phyloP scores from a whole-genome alignment of 2,113 vertebrate genomes.

The Piprites chloris region DNA sequence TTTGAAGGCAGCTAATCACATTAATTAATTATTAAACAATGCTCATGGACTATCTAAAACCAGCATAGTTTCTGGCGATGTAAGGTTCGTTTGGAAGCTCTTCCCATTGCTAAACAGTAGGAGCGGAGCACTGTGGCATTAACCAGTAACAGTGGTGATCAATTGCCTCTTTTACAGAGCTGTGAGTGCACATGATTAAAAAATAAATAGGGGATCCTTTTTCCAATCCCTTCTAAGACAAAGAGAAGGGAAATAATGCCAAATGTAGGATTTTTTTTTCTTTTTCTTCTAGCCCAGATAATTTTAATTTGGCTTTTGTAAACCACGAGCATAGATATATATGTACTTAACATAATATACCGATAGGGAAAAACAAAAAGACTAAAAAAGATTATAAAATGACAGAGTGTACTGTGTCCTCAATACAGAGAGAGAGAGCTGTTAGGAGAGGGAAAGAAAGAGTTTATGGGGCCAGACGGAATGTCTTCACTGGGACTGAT shows the following conservation, averaged over 20 bases:
- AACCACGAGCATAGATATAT: neutral
- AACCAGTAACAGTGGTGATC: neutral
- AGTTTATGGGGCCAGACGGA: neutral
- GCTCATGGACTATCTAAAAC: constrained; percentile 28
- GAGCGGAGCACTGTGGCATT: neutral
- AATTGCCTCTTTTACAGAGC: neutral
- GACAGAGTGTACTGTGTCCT: neutral
- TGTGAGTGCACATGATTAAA: constrained; percentile 1
- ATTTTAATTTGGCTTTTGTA: neutral
- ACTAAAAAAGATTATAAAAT: neutral
- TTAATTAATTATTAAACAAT: constrained; percentile 51
- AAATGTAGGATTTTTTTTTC: neutral
- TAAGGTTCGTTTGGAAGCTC: constrained; percentile 49
- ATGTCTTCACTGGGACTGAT: neutral
- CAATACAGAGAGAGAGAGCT: neutral
- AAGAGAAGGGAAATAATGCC: neutral
- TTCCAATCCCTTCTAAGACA: neutral
- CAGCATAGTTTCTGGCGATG: constrained; percentile 48
- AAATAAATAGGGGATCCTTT: constrained; percentile 6
- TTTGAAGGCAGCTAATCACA: constrained; percentile 59
- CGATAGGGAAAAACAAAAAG: neutral
- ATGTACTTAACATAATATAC: neutral
- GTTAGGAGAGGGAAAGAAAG: neutral
- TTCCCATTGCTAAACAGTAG: constrained; percentile 48
- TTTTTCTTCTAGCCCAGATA: neutral